Base-by-base conservation (phyloP, 2,888 invertebrate species). In the Agonum fuliginosum region DNA sequence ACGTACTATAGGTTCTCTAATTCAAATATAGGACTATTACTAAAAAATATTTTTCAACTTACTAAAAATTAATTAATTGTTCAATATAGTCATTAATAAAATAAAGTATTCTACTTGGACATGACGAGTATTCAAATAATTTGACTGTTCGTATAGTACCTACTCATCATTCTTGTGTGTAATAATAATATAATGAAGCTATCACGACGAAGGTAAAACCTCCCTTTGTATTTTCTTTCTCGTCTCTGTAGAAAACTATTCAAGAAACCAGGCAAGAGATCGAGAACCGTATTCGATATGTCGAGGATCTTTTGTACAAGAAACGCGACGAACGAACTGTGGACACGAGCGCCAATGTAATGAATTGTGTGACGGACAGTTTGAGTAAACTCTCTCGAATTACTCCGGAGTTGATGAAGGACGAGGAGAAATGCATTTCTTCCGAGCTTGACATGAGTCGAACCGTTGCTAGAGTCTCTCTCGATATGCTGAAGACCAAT, bases 361-460 rank as follows among this genome's bases (percentile, higher is more conserved):
- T 67, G 20, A 17, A 22, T 6, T 67, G 67, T 67, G 67, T 67
- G n/a, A 22, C 67, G 4, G 67, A 67, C 6, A 67, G 58, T 62
- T 12, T 67, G 3, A 20, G 5, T 10, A 67, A 22, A 24, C 14
- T 67, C 17, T 20, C 17, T 0, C 19, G 20, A 22, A 67, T 67
- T 37, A 20, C 67, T 19, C 43, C 67, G 20, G 24, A 37, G 2
- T 43, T 67, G 30, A 27, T 62, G 67, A 41, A 10, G 20, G 67
- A 67, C n/a, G 67, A 17, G 10, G 41, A 41, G 12, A 8, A 17
- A 41, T 67, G 67, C 12, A 67, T 67, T 22, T 10, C 5, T 6
- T 12, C 37, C 8, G 67, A 67, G 19, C 8, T 67, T 19, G 41
- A n/a, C 6, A 43, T 22, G 41, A 41, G 22, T 20, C 5, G 37